phyloP scores from a whole-genome alignment of 1,140 invertebrate genomes.

The Drosophila ambigua region DNA sequence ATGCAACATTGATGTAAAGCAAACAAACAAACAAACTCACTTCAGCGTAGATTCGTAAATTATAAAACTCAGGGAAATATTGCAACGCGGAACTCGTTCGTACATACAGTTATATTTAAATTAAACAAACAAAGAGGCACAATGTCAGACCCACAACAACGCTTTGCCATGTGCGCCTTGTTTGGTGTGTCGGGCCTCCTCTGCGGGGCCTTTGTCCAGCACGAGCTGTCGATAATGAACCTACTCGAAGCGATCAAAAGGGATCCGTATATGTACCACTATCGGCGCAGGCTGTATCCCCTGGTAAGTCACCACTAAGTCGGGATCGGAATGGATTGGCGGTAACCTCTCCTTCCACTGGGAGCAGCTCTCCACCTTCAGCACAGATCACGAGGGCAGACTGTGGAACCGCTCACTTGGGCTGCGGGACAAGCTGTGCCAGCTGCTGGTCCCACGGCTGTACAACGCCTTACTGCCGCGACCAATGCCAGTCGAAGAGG shows the following conservation, averaged over 20 bases:
- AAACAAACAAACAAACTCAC: too few species aligned
- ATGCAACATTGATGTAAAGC: too few species aligned
- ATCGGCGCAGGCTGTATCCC: constrained; percentile 45
- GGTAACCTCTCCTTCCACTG: background rate
- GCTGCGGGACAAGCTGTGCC: constrained; percentile 29
- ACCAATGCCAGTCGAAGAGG: background rate
- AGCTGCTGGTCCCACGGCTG: constrained; percentile 21
- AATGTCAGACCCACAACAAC: constrained; percentile 7
- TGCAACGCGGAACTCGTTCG: too few species aligned
- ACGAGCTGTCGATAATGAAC: constrained; percentile 36
- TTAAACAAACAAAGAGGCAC: too few species aligned
- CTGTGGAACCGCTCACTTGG: constrained; percentile 24
- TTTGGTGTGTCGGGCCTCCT: constrained; percentile 45
- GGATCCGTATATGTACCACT: constrained; percentile 43
- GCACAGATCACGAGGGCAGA: constrained; percentile 19
- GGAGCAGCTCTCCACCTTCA: too few species aligned
- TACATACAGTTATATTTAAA: too few species aligned
- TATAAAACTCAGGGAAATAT: too few species aligned
- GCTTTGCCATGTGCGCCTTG: constrained; percentile 33
- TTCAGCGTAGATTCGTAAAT: too few species aligned
- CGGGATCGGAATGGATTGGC: too few species aligned
- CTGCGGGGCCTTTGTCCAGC: constrained; percentile 48
- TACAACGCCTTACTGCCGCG: constrained; percentile 29
- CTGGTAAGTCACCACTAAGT: constrained; percentile 13
- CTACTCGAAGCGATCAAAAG: constrained; percentile 31